Conservation (phyloP, 2,113 vertebrate species). For the Ceyx melanurus region DNA sequence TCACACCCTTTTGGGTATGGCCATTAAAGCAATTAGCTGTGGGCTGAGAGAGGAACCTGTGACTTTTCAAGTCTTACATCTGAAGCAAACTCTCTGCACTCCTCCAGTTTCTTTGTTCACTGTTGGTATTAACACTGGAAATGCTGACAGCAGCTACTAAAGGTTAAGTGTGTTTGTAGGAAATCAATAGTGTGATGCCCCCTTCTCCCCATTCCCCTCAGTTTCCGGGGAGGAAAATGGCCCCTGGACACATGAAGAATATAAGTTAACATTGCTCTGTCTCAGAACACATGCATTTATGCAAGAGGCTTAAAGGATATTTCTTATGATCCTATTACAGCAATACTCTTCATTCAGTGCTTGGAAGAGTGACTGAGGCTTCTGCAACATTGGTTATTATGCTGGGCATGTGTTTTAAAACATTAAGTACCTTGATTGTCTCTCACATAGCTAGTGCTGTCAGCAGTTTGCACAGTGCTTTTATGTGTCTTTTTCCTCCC, state of each 20-base stretch:
- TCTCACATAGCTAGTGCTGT: constrained; percentile 44
- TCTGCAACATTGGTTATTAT: constrained; percentile 15
- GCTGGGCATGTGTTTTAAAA: constrained; percentile 48
- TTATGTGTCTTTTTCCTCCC: constrained; percentile 32
- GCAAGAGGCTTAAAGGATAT: constrained; percentile 4
- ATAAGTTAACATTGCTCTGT: neutral
- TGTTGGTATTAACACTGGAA: neutral
- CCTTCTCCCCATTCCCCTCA: neutral
- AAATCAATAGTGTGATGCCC: neutral
- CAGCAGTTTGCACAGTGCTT: constrained; percentile 52
- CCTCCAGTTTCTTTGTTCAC: neutral
- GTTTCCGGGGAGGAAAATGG: neutral
- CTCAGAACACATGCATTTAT: constrained; percentile 5
- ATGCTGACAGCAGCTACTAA: neutral
- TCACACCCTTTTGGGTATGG: rapidly evolving
- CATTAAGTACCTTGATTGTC: constrained; percentile 57
- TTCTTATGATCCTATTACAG: neutral
- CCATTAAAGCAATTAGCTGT: neutral
- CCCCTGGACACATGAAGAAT: neutral
- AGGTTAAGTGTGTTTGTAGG: neutral
- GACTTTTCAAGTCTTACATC: neutral
- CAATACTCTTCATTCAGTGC: neutral
- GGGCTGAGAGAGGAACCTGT: neutral
- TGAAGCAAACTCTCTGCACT: neutral
- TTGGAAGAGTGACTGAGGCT: neutral